These are phyloP conservation scores for Catajapyx aquilonaris DNA, from an alignment of 1,140 invertebrate species.

Conservation along the genomic window DNA sequence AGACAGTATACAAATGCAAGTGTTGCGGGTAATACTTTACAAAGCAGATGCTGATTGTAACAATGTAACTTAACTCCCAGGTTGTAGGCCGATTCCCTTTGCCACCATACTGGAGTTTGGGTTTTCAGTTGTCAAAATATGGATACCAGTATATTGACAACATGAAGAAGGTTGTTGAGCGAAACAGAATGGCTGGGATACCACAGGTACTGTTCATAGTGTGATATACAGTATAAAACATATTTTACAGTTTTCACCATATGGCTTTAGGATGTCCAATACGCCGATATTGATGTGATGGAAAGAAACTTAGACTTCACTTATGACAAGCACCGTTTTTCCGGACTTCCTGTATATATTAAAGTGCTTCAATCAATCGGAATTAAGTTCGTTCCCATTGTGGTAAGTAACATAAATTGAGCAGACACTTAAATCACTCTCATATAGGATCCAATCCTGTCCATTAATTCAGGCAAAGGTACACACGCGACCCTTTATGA, in stretches of 20 bases:
- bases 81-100: slow-evolving; percentile 15
- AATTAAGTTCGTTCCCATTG: slow-evolving; percentile 18
- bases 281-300: slow-evolving; percentile 25
- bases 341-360: slow-evolving; percentile 19
- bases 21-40: no score
- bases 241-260: no score
- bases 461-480: no score
- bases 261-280: slow-evolving; percentile 22
- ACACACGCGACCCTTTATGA: slow-evolving; percentile 8
- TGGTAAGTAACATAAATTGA: background rate
- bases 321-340: slow-evolving; percentile 17
- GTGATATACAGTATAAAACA: no score
- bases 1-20: slow-evolving; percentile 22
- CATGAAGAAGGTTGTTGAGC: slow-evolving; percentile 17
- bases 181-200: slow-evolving; percentile 18
- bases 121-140: slow-evolving; percentile 25
- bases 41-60: no score
- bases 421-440: background rate
- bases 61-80: no score
- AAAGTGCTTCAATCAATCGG: slow-evolving; percentile 18
- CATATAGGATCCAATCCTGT: slow-evolving; percentile 9
- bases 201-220: no score
- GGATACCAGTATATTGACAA: slow-evolving; percentile 21
- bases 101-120: slow-evolving; percentile 27
- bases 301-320: slow-evolving; percentile 21